These are phyloP conservation scores for Prunella himalayana DNA, from an alignment of 2,113 vertebrate genomes.

Conservation along the genomic window DNA sequence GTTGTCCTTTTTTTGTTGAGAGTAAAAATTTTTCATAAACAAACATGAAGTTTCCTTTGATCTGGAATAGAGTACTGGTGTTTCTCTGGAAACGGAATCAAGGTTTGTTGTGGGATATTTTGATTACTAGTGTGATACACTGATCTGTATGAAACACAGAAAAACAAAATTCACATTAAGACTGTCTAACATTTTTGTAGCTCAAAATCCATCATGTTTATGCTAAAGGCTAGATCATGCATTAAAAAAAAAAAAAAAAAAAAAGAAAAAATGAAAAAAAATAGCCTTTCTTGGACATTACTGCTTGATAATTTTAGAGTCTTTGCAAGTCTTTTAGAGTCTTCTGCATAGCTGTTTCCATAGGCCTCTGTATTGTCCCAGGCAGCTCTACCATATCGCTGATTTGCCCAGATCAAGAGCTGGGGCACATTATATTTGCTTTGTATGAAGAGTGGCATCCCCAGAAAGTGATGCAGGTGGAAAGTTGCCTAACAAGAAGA, in stretches of 20 bases:
- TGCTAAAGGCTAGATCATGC: not conserved
- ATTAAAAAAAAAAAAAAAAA: not conserved
- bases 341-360: not conserved
- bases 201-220: not conserved
- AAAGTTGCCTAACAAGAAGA: not conserved
- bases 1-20: not conserved
- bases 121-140: not conserved
- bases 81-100: not conserved
- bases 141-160: not conserved
- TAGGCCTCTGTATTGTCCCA: not conserved
- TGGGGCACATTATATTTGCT: not conserved
- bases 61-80: not conserved
- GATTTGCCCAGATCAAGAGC: not conserved
- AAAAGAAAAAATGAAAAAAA: not conserved
- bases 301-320: not conserved
- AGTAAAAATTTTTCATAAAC: not conserved
- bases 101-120: not conserved
- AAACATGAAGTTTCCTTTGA: not conserved
- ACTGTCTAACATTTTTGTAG: not conserved
- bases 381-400: not conserved
- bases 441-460: not conserved
- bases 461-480: not conserved
- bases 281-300: not conserved
- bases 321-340: too few relatives aligned
- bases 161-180: not conserved